phyloP scores from a whole-genome alignment of 2,888 invertebrate species.

The Caenorhabditis sp. region DNA sequence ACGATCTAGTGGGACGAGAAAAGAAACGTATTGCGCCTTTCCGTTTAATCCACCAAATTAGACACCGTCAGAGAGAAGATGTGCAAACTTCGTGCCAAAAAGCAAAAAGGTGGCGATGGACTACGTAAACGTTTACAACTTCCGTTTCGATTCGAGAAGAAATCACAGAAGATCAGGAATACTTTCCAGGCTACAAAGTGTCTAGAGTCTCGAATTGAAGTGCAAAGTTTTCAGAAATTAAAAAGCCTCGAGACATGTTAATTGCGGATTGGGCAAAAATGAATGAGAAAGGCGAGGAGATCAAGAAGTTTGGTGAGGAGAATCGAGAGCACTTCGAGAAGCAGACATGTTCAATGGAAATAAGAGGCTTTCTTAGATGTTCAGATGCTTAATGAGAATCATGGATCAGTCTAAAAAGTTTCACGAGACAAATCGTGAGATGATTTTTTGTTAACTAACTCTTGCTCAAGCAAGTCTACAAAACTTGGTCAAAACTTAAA shows the following conservation, averaged over 20 bases:
- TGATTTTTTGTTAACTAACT: background rate
- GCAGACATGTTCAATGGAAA: background rate
- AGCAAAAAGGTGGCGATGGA: conserved; percentile 28
- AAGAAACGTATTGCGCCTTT: conserved; percentile 26
- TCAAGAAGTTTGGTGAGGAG: background rate
- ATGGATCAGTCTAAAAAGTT: background rate
- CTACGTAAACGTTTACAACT: conserved; percentile 47
- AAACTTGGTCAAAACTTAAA: background rate
- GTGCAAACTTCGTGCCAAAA: conserved; percentile 34
- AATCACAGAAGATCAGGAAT: conserved; percentile 29
- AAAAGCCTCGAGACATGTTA: background rate
- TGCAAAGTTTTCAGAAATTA: background rate
- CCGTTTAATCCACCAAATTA: conserved; percentile 48
- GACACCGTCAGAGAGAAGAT: conserved; percentile 8
- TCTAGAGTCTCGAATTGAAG: background rate
- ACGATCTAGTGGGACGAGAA: conserved; percentile 16
- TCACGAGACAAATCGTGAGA: background rate
- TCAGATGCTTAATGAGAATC: background rate
- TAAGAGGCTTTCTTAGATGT: conserved; percentile 2
- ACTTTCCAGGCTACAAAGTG: conserved; percentile 22
- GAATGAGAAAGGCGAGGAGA: background rate
- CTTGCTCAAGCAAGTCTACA: background rate
- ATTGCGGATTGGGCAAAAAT: background rate
- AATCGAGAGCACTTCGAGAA: conserved; percentile 1
- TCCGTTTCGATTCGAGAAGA: conserved; percentile 34